Base-by-base conservation (phyloP, 1,140 invertebrate species). In the Oreohelix idahoensis region DNA sequence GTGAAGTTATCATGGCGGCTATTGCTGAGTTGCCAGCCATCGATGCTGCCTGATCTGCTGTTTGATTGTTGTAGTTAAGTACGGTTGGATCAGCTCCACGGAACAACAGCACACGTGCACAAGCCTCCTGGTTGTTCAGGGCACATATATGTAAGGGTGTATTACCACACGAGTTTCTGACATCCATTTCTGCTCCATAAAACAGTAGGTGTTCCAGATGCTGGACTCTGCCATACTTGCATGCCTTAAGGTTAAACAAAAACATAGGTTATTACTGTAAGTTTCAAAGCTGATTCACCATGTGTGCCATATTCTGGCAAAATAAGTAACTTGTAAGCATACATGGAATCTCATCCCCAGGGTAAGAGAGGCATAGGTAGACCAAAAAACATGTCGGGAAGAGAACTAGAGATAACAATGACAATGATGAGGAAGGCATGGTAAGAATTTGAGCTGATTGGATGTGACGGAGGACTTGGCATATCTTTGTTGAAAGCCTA, bases 91-190 rank as follows among this genome's bases (percentile, higher is more conserved):
- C 96, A 84, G 97, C 97, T 71, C 98, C 98, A 71, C 98, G 95
- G 94, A 99, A 99, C 42, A 99, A 94, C 84, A 99, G 94, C 89
- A 98, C 96, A 86, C 98, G 94, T 78, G 98, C 97, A 94, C 98
- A 99, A 42, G 97, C 96, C 93, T 99, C 97, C 92, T 98, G 97
- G 91, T 97, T 98, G 94, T 99, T 98, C 81, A 99, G 97, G 63
- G 98, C 98, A 94, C 98, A 99, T 42, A 99, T 97, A 93, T 99
- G 98, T 63, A 99, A 94, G 35, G 98, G 97, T 63, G 98, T 99
- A 93, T 99, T 99, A 73, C 98, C 98, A 84, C 97, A 98, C 81
- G 97, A 97, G 93, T 99, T 99, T 89, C 96, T 95, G 32, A 96
- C 96, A 94, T 99, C 98, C 96, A 99, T 98, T 92, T 99, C 97